A percentile compares a stretch with the other conserved stretches of the same genome.
Conservation (phyloP, 23 tunicate species). For the Halocynthia roretzi region DNA sequence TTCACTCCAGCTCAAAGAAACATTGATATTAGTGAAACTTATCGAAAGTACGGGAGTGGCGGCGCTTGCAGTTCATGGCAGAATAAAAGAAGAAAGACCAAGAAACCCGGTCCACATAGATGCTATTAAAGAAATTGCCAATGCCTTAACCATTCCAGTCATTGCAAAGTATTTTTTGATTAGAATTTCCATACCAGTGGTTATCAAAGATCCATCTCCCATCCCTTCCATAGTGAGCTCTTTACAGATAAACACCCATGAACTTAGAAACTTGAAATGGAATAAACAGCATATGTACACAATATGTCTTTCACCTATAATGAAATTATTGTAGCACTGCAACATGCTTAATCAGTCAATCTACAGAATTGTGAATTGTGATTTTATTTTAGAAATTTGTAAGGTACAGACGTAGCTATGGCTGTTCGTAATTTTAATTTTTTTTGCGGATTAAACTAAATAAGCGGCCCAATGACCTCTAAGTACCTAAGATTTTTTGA, state of each 20-base stretch:
- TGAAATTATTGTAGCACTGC: too few species aligned
- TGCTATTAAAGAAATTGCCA: constrained; percentile 49
- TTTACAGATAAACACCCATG: too few species aligned
- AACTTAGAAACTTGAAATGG: too few species aligned
- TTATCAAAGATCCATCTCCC: too few species aligned
- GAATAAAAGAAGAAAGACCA: constrained; percentile 70
- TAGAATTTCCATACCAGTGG: neutral
- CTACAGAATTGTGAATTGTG: too few species aligned
- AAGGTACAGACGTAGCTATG: too few species aligned
- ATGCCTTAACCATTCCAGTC: constrained; percentile 80
- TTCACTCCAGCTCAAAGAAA: constrained; percentile 66
- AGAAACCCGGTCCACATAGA: constrained; percentile 61
- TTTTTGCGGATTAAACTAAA: neutral
- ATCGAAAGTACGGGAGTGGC: constrained; percentile 91
- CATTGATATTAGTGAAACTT: constrained; percentile 75
- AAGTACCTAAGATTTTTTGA: neutral
- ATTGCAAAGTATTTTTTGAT: constrained; percentile 62
- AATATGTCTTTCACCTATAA: too few species aligned
- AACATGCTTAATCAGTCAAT: too few species aligned
- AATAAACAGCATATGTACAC: too few species aligned
- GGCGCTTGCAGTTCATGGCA: constrained; percentile 93
- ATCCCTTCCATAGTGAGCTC: too few species aligned
- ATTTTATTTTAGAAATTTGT: too few species aligned
- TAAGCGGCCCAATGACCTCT: neutral
- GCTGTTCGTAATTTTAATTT: neutral